Percentiles rank a stretch among this genome's conserved stretches.
Evolutionary conservation across 2,113 vertebrate species (phyloP).

Genomic region (Phrynosoma blainvillii): DNA sequence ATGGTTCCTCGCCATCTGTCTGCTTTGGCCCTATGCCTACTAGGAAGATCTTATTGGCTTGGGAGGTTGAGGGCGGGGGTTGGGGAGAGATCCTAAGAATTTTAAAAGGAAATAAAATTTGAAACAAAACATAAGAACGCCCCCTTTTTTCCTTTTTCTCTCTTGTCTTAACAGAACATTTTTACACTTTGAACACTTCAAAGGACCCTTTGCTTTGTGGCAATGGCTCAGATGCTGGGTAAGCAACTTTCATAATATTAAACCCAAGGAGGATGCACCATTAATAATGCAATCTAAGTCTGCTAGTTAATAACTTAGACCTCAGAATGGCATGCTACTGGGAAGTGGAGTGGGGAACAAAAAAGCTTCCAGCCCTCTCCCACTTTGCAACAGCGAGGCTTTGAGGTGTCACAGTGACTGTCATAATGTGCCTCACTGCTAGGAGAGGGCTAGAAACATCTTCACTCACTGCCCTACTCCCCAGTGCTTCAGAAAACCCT

Average conservation of each 20-base stretch:
- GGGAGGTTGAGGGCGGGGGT: no score
- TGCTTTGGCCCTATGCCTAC: no score
- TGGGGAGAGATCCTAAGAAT: no score
- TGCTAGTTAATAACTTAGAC: not conserved
- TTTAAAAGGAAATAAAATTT: not conserved
- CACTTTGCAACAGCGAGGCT: no score
- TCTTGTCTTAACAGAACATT: conserved; percentile 69
- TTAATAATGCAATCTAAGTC: not conserved
- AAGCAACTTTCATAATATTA: conserved; percentile 62
- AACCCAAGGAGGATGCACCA: not conserved
- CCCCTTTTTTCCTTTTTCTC: conserved; percentile 13
- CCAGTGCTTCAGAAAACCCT: no score
- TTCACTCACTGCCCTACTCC: no score
- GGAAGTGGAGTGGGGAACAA: no score
- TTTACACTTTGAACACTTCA: conserved; percentile 74
- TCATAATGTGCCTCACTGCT: no score
- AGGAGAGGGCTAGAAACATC: no score
- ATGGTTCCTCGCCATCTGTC: no score
- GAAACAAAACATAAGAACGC: conserved; percentile 6
- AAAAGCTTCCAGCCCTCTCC: no score
- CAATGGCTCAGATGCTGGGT: conserved; percentile 86
- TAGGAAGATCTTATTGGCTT: not conserved
- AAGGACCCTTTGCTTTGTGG: conserved; percentile 91
- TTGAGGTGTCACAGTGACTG: no score
- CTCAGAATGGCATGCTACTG: not conserved